Percentiles rank a stretch among this genome's conserved stretches.
These are phyloP conservation scores for Forbesichthys papilliferus DNA, from an alignment of 2,113 vertebrate genomes.

Conservation along the genomic window DNA sequence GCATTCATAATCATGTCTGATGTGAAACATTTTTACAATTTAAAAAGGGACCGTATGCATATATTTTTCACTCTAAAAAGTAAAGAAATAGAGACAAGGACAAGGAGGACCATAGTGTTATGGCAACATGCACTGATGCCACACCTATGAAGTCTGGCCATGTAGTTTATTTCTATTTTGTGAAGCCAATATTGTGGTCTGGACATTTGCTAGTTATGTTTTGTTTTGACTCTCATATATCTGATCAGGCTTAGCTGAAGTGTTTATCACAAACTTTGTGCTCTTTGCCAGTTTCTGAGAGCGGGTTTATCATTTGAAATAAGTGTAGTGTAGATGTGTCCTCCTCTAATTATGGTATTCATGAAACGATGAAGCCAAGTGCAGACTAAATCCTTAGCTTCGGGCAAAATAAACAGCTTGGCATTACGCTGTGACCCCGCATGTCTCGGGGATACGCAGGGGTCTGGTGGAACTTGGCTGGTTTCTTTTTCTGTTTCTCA, in stretches of 20 bases:
- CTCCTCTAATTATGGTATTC: conserved; percentile 76
- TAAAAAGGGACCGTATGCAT: background rate
- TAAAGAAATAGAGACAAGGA: background rate
- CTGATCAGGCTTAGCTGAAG: conserved; percentile 35
- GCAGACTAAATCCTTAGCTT: conserved; percentile 76
- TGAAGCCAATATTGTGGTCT: conserved; percentile 36
- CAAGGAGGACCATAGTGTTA: conserved; percentile 26
- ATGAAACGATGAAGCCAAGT: conserved; percentile 74
- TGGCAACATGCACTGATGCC: conserved; percentile 19
- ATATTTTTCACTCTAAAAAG: background rate
- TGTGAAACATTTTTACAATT: background rate
- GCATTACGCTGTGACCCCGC: conserved; percentile 84
- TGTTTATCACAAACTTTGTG: conserved; percentile 50
- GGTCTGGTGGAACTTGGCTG: conserved; percentile 82
- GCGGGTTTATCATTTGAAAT: conserved; percentile 31
- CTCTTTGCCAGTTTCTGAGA: conserved; percentile 35
- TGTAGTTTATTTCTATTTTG: conserved; percentile 49
- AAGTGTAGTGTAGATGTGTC: conserved; percentile 43
- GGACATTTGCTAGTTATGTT: conserved; percentile 1
- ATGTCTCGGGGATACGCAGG: conserved; percentile 72
- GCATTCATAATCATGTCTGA: conserved; percentile 2
- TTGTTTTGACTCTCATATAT: conserved; percentile 31
- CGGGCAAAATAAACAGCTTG: conserved; percentile 79
- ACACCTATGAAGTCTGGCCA: conserved; percentile 30
- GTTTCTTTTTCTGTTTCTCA: conserved; percentile 48